Evolutionary conservation across 2,113 vertebrate species (phyloP).

Genomic region (Heptranchias perlo): DNA sequence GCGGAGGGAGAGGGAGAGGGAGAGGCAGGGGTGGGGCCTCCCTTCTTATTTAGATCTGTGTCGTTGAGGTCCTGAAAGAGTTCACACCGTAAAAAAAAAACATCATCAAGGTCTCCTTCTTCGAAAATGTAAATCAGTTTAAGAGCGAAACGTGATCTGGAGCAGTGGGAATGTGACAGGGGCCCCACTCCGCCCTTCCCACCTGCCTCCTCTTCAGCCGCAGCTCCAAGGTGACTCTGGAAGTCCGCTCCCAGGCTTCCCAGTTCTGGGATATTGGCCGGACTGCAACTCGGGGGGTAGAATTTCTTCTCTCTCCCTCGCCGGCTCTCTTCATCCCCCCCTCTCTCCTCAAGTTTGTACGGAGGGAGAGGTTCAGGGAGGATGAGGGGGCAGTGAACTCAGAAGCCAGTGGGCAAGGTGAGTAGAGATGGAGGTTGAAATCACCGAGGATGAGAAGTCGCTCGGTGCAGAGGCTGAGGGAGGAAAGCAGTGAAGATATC

Average conservation of each 20-base stretch:
- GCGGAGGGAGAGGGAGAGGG: conserved; percentile 41
- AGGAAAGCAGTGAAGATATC: too few species aligned
- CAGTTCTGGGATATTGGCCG: background rate
- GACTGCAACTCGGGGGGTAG: background rate
- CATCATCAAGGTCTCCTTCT: background rate
- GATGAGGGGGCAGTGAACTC: too few species aligned
- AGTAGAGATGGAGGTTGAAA: background rate
- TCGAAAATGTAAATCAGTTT: background rate
- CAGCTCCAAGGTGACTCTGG: background rate
- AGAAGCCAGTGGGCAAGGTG: background rate
- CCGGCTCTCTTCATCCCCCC: background rate
- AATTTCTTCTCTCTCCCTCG: too few species aligned
- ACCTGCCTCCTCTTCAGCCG: background rate
- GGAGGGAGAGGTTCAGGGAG: too few species aligned
- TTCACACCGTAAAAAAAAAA: background rate
- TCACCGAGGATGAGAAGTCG: too few species aligned
- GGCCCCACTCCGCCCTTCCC: too few species aligned
- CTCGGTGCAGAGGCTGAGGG: too few species aligned
- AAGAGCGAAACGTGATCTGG: background rate
- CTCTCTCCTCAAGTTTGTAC: too few species aligned
- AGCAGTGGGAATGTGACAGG: background rate
- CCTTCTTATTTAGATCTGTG: conserved; percentile 50
- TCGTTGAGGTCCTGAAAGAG: conserved; percentile 66
- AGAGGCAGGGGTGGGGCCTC: conserved; percentile 21
- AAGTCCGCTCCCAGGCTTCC: background rate